Evolutionary conservation across 2,113 vertebrate genomes (phyloP), one percentile per base, ranked within the genome.

Genomic region (Pelobates fuscus): DNA sequence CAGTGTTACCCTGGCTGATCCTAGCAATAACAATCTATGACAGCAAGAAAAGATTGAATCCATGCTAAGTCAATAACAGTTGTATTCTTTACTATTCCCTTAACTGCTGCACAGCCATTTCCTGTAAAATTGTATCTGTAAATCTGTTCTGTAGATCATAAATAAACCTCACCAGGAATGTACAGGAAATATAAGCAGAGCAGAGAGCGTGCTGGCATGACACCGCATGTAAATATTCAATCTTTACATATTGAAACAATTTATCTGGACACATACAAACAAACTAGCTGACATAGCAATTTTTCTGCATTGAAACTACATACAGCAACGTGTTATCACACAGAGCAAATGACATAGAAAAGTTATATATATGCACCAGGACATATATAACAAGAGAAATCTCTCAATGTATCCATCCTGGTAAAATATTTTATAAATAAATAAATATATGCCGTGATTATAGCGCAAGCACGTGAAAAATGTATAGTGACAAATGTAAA

Each of bases 131-230:
- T 75, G 80, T 68, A 70, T 78, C 60, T 64, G 23, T 3, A 5
- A 78, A 83, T 85, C 74, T 77, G 57, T 27, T 55, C 77, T 78
- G 25, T 77, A 84, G 78, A 85, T 86, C 82, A 87, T 73, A 83
- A 25, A 67, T 65, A 82, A 82, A 71, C 78, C 61, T 80, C 57
- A 43, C 70, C 72, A 75, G 82, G 79, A 78, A 82, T 77, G 78
- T 73, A 81, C 46, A 79, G 78, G 80, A 85, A 83, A 76, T 65
- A 59, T 29, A 82, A 75, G 63, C 27, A 77, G 0, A 81, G 74
- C 67, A 78, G 55, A 72, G 72, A 70, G 73, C 58, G 59, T 66
- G 55, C 69, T 79, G 82, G 79, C 46, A 75, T 81, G 81, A 82
- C 67, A 77, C 70, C 65, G n/a, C 14, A 30, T n/a, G 21, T 24